A percentile compares a stretch with the other conserved stretches of the same genome.
These are phyloP conservation scores for Oryzias curvinotus DNA, from an alignment of 2,113 vertebrate species.

Conservation along the genomic window DNA sequence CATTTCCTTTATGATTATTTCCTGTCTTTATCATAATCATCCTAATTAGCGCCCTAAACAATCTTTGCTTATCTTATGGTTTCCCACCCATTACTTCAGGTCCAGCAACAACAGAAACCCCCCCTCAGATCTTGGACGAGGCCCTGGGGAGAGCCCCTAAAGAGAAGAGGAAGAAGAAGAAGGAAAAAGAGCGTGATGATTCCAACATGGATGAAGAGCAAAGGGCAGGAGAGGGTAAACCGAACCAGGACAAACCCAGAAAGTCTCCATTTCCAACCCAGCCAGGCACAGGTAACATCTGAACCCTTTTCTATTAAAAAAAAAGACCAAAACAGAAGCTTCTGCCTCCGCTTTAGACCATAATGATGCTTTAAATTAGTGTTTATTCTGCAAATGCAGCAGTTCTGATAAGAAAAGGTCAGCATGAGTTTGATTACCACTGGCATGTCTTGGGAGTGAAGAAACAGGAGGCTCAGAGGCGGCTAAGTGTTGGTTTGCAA, in stretches of 20 bases:
- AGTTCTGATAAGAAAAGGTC: too few relatives aligned
- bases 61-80: constrained; percentile 13
- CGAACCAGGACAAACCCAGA: constrained; percentile 44
- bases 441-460: not conserved
- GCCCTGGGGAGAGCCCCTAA: constrained; percentile 48
- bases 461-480: not conserved
- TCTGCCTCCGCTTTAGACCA: too few relatives aligned
- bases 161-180: constrained; percentile 76
- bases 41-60: constrained; percentile 7
- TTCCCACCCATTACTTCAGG: constrained; percentile 40
- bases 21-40: constrained; percentile 1
- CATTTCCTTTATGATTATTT: constrained; percentile 25
- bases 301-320: too few relatives aligned
- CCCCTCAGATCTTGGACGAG: constrained; percentile 26
- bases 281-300: constrained; percentile 59
- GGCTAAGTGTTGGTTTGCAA: constrained; percentile 36
- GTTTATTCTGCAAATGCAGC: too few relatives aligned
- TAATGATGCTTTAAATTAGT: too few relatives aligned
- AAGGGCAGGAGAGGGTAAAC: constrained; percentile 47
- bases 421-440: not conserved
- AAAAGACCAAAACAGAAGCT: not conserved
- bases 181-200: constrained; percentile 66
- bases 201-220: constrained; percentile 55
- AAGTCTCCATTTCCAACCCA: constrained; percentile 54
- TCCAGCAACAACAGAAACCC: constrained; percentile 31